A percentile compares a stretch with the other conserved stretches of the same genome.
phyloP scores from a whole-genome alignment of 2,888 invertebrate species.

The Lepetodrilus schrolli region DNA sequence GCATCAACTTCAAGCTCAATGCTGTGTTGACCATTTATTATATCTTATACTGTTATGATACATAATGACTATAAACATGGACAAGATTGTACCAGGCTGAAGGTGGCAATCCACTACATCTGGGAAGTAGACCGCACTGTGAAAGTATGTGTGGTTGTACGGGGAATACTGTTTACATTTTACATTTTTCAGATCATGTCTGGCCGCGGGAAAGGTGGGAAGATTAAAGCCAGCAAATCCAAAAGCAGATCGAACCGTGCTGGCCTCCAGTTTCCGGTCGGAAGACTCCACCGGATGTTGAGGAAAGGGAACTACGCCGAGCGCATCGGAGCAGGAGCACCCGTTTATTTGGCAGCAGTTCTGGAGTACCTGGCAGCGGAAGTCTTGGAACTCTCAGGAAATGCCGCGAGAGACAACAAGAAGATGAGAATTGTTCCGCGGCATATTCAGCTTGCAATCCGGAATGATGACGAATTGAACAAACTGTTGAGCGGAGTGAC shows the following conservation, averaged over 20 bases:
- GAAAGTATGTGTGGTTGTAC: too few species aligned
- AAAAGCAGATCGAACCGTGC: slow-evolving; percentile 69
- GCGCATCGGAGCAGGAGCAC: slow-evolving; percentile 72
- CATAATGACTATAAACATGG: too few species aligned
- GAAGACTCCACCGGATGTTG: slow-evolving; percentile 69
- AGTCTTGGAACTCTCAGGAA: slow-evolving; percentile 75
- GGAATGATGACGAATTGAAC: slow-evolving; percentile 87
- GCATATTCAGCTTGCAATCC: slow-evolving; percentile 85
- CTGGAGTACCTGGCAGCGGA: slow-evolving; percentile 80
- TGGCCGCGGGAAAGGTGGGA: slow-evolving; percentile 73
- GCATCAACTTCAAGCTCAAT: too few species aligned
- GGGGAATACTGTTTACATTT: too few species aligned
- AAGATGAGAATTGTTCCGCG: slow-evolving; percentile 83
- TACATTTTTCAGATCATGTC: slow-evolving; percentile 64
- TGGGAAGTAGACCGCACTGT: too few species aligned
- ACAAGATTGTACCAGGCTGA: too few species aligned
- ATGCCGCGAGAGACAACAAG: slow-evolving; percentile 78
- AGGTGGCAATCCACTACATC: too few species aligned
- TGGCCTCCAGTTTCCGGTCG: slow-evolving; percentile 73
- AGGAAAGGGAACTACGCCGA: slow-evolving; percentile 73
- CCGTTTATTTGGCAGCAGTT: slow-evolving; percentile 72
- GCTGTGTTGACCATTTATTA: too few species aligned
- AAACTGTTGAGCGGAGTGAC: slow-evolving; percentile 84
- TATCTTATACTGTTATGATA: too few species aligned
- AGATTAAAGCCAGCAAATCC: slow-evolving; percentile 62